Base-by-base conservation (phyloP, 2,797 vertebrate genomes). In the Echeneis naucrates region DNA sequence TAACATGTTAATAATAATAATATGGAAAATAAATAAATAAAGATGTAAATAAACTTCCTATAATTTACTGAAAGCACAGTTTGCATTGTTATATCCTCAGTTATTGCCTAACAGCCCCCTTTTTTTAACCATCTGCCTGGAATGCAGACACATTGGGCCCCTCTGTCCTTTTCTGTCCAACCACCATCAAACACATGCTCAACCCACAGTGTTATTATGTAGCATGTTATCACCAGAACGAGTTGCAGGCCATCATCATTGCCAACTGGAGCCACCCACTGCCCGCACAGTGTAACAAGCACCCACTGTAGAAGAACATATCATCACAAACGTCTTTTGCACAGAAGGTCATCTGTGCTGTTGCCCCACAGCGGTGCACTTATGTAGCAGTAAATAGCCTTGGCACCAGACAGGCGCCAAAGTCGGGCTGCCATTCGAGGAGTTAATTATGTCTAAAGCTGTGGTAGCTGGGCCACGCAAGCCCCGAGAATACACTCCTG, bases 371-470 rank as follows among this genome's bases (percentile, higher is more conserved):
- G 92, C 83, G 1, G 64, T 90, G 73, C 81, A 83, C 84, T 89
- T 90, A 90, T 90, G 86, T 77, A 89, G 90, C 88, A 92, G 91
- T 90, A 95, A 94, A 94, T 91, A 92, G 90, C 92, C 88, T 77
- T 81, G 92, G 89, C 84, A 87, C 73, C 61, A 91, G 90, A 89
- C 90, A 91, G 92, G 88, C 89, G 76, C 82, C 88, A 90, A 94
- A 89, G 80, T 83, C 80, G 52, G 24, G 51, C 73, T 75, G 81
- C 90, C 87, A 80, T 91, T 82, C 44, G 72, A 87, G 82, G 86
- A 93, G 90, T 90, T 95, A 95, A 95, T 94, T 93, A 95, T 92
- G 91, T 93, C 91, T 90, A 90, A 90, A 92, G 89, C 88, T 85
- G 87, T 76, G 68, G 85, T 89, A 82, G 86, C 85, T 75, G 77